These are phyloP conservation scores for Aphidius gifuensis DNA, from an alignment of 1,140 invertebrate species.

Conservation along the genomic window DNA sequence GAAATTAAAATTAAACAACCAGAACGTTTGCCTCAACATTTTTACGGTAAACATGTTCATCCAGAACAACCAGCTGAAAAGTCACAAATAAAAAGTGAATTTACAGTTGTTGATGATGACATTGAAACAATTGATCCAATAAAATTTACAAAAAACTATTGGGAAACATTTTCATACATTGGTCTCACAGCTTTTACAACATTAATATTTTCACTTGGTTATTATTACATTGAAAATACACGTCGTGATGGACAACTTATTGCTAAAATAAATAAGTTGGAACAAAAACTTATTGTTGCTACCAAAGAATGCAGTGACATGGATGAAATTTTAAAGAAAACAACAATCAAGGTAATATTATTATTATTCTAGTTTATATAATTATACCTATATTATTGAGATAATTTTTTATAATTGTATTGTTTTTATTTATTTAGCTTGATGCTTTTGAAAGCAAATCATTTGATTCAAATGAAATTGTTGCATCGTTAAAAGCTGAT, in stretches of 20 bases:
- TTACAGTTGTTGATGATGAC: neutral
- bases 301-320: slow-evolving; percentile 66
- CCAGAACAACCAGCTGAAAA: no score
- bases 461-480: slow-evolving; percentile 71
- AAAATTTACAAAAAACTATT: slow-evolving; percentile 38
- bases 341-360: slow-evolving; percentile 60
- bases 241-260: slow-evolving; percentile 62
- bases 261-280: slow-evolving; percentile 62
- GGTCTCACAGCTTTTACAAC: slow-evolving; percentile 66
- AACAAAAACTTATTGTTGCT: slow-evolving; percentile 56
- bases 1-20: no score
- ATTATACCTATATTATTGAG: slow-evolving; percentile 16
- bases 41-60: no score
- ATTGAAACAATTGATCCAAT: slow-evolving; percentile 21
- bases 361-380: neutral
- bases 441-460: slow-evolving; percentile 64
- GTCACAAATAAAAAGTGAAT: no score
- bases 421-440: slow-evolving; percentile 39
- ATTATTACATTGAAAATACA: slow-evolving; percentile 73
- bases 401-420: slow-evolving; percentile 23
- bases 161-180: slow-evolving; percentile 44
- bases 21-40: no score
- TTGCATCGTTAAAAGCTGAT: slow-evolving; percentile 46
- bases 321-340: slow-evolving; percentile 63
- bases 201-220: slow-evolving; percentile 70